These are phyloP conservation scores for Passer domesticus DNA, from an alignment of 2,113 vertebrate species.

Conservation along the genomic window DNA sequence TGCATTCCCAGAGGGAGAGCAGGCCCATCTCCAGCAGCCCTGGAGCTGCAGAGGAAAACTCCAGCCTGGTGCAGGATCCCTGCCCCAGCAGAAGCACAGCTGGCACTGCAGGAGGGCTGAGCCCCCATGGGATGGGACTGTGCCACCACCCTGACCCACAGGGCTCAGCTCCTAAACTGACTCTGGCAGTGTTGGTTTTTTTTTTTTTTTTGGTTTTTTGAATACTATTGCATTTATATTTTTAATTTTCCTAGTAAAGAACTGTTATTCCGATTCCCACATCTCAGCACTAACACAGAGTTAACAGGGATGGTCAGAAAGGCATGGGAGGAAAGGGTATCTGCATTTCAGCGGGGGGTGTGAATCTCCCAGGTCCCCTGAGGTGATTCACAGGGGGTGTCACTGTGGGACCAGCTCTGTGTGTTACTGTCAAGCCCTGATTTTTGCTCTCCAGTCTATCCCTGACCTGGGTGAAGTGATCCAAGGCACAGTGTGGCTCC, in stretches of 20 bases:
- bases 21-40: no score
- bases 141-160: neutral
- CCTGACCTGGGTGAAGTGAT: neutral
- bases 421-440: neutral
- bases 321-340: no score
- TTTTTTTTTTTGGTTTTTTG: neutral
- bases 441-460: neutral
- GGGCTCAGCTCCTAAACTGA: no score
- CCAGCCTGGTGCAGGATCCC: no score
- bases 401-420: neutral
- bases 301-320: neutral
- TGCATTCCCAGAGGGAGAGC: no score
- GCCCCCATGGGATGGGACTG: no score
- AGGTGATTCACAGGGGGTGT: neutral
- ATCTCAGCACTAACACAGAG: neutral
- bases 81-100: no score
- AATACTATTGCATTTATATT: neutral
- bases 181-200: neutral
- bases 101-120: no score
- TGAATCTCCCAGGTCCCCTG: neutral
- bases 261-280: neutral
- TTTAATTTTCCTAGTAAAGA: neutral
- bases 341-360: neutral
- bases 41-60: no score
- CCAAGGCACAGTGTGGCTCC: neutral